Evolutionary conservation across 2,888 invertebrate species (phyloP).

Genomic region (Callosobruchus maculatus): DNA sequence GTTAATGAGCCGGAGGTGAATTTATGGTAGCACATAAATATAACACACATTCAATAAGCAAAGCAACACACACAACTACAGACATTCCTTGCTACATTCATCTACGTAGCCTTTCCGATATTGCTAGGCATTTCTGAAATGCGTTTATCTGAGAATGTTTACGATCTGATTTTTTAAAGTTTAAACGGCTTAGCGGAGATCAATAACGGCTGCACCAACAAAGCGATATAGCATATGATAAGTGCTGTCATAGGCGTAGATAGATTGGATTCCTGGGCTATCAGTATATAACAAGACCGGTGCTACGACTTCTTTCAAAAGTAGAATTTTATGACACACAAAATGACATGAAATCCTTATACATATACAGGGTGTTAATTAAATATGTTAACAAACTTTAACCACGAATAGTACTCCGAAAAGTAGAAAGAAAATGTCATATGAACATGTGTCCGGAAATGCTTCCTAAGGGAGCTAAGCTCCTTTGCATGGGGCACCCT

Average conservation of each 20-base stretch:
- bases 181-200: background rate
- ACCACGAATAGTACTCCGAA: too few relatives aligned
- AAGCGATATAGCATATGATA: background rate
- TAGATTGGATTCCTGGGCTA: background rate
- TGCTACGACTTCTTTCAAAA: too few relatives aligned
- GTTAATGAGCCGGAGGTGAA: background rate
- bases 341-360: too few relatives aligned
- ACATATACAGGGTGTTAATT: too few relatives aligned
- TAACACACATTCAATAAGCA: background rate
- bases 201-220: background rate
- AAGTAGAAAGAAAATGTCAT: too few relatives aligned
- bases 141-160: background rate
- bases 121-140: background rate
- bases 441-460: too few relatives aligned
- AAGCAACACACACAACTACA: background rate
- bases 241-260: background rate
- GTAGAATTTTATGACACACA: too few relatives aligned
- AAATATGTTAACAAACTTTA: too few relatives aligned
- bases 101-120: background rate
- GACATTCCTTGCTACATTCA: background rate
- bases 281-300: too few relatives aligned
- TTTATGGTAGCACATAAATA: background rate
- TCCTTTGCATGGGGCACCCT: too few relatives aligned
- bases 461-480: too few relatives aligned
- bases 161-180: background rate